Evolutionary conservation across 2,888 invertebrate genomes (phyloP).

Genomic region (Hirtodrosophila duncani): DNA sequence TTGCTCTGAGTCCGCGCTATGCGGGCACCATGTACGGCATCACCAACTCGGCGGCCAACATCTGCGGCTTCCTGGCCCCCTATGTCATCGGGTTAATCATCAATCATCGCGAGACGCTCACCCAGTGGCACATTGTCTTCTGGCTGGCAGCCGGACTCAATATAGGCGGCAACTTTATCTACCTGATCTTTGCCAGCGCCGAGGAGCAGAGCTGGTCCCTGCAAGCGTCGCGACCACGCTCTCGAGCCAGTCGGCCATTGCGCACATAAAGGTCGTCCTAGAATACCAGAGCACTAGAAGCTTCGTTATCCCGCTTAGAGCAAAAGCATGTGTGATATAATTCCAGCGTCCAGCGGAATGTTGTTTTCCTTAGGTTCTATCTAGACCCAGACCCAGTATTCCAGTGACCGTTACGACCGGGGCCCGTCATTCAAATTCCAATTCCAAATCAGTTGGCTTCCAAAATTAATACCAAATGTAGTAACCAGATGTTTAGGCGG

Average conservation of each 20-base stretch:
- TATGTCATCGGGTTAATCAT: slow-evolving; percentile 87
- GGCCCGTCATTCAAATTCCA: too few species aligned
- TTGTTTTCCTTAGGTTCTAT: slow-evolving; percentile 29
- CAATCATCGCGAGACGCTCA: slow-evolving; percentile 78
- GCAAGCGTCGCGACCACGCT: not conserved
- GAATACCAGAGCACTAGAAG: not conserved
- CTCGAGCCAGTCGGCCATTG: slow-evolving; percentile 9
- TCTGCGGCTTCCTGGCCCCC: slow-evolving; percentile 90
- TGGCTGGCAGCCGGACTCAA: slow-evolving; percentile 88
- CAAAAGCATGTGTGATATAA: slow-evolving; percentile 63
- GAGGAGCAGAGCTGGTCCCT: slow-evolving; percentile 84
- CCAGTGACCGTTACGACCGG: too few species aligned
- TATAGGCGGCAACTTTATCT: slow-evolving; percentile 86
- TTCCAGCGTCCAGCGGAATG: slow-evolving; percentile 46
- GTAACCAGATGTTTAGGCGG: slow-evolving; percentile 20
- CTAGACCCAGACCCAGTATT: not conserved
- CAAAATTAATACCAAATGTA: slow-evolving; percentile 15
- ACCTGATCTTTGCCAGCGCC: slow-evolving; percentile 88
- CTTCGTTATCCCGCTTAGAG: slow-evolving; percentile 14
- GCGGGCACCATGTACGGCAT: slow-evolving; percentile 92
- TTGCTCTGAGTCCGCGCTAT: slow-evolving; percentile 88
- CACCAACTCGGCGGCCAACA: slow-evolving; percentile 89
- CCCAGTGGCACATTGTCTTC: slow-evolving; percentile 82
- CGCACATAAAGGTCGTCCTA: slow-evolving; percentile 29
- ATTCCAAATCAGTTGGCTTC: slow-evolving; percentile 12